phyloP scores from a whole-genome alignment of 2,888 invertebrate species.

The Emmelina monodactyla region DNA sequence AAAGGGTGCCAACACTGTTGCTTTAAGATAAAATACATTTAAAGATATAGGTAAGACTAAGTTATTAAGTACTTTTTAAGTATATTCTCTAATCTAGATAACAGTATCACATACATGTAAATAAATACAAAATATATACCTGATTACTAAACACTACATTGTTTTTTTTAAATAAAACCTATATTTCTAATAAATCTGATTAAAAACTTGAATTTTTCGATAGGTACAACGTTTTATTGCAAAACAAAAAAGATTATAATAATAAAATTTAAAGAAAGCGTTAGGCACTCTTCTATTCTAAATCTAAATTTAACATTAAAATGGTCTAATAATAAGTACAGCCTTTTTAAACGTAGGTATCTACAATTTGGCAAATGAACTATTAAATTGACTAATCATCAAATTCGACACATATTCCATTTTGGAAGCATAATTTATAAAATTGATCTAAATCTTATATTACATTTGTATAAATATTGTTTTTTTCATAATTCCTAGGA shows the following conservation, averaged over 20 bases:
- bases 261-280: background rate
- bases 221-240: background rate
- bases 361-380: conserved; percentile 1
- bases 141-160: background rate
- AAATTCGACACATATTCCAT: background rate
- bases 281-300: background rate
- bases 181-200: background rate
- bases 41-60: background rate
- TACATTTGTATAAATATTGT: too few relatives aligned
- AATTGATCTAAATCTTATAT: too few relatives aligned
- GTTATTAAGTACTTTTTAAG: background rate
- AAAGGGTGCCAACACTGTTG: background rate
- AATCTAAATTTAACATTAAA: background rate
- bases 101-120: background rate
- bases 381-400: conserved; percentile 1
- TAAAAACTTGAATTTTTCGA: background rate
- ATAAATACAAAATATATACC: background rate
- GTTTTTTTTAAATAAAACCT: background rate
- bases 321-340: background rate
- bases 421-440: too few relatives aligned
- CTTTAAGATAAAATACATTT: background rate
- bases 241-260: background rate
- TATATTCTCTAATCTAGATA: background rate
- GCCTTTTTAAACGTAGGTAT: background rate
- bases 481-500: too few relatives aligned